Base-by-base conservation (phyloP, 92 coral and sea anemone genomes). In the Palythoa grandiflora region DNA sequence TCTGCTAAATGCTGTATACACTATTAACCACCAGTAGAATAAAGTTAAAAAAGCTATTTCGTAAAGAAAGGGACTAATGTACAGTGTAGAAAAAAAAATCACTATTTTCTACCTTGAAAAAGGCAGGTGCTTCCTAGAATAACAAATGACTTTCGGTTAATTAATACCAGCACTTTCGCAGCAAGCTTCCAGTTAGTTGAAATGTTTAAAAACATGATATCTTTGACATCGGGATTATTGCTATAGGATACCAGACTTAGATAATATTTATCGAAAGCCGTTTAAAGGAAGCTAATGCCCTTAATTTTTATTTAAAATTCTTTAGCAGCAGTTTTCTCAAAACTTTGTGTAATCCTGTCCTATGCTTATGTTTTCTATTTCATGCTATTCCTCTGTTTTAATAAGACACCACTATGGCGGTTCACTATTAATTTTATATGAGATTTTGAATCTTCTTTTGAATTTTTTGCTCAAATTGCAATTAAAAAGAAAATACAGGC, bases 101-200 rank as follows among this genome's bases (percentile, higher is more conserved):
- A 1, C 39, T 65, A 36, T 35, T 38, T 70, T 70, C 40, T 38
- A 10, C 47, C 75, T 70, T 37, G 38, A 70, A 35, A 38, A 70
- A 38, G 75, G 5, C 75, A 70, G 75, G 75, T 70, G 75, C 39
- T 70, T 35, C 14, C 13, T 70, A 5, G 75, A 70, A 70, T 36
- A 70, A 70, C 75, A 36, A 70, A 35, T 70, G 16, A 70, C 48
- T 70, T 70, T 38, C 2, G 28, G 47, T 70, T 70, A 36, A 35
- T 70, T 70, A 70, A 0, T 2, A 36, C 16, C 75, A 13, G 40
- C 37, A 70, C 17, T 70, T 36, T 70, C 75, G 9, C 75, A 36
- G 75, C 47, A 38, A 11, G 75, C 13, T 10, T 14, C 47, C 0
- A 70, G 75, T 36, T 35, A 6, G 73, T 36, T 2, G 11, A 70